phyloP scores from a whole-genome alignment of 2,113 vertebrate species.

The Phylloscopus trochiloides region DNA sequence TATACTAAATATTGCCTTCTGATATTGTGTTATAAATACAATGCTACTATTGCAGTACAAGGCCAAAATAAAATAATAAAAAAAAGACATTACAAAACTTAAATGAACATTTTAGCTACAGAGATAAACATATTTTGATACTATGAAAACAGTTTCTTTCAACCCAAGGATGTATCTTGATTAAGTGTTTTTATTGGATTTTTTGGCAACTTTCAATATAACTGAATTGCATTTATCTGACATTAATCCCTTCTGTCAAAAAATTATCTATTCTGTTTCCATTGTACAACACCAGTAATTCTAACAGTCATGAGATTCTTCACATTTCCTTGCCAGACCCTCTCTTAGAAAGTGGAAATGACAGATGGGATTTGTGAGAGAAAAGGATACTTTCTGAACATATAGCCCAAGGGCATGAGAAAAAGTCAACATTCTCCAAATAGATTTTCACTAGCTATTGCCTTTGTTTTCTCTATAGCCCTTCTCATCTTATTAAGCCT shows the following conservation, averaged over 20 bases:
- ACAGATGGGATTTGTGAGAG: slow-evolving; percentile 22
- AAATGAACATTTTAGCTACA: background rate
- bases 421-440: background rate
- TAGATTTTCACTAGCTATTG: background rate
- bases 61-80: background rate
- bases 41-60: background rate
- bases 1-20: background rate
- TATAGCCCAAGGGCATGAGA: background rate
- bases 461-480: slow-evolving; percentile 18
- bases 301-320: background rate
- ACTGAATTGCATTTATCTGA: background rate
- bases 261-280: background rate
- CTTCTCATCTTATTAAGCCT: background rate
- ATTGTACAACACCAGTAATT: background rate
- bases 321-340: background rate
- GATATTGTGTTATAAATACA: background rate
- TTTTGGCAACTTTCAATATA: background rate
- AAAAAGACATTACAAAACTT: background rate
- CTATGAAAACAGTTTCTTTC: background rate
- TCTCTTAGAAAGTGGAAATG: slow-evolving; percentile 29
- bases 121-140: background rate
- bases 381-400: background rate
- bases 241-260: background rate
- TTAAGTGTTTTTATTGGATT: background rate
- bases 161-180: background rate